Percentiles rank a stretch among this genome's conserved stretches.
Conservation (phyloP, 2,888 invertebrate species). For the Pachymerium ferrugineum region DNA sequence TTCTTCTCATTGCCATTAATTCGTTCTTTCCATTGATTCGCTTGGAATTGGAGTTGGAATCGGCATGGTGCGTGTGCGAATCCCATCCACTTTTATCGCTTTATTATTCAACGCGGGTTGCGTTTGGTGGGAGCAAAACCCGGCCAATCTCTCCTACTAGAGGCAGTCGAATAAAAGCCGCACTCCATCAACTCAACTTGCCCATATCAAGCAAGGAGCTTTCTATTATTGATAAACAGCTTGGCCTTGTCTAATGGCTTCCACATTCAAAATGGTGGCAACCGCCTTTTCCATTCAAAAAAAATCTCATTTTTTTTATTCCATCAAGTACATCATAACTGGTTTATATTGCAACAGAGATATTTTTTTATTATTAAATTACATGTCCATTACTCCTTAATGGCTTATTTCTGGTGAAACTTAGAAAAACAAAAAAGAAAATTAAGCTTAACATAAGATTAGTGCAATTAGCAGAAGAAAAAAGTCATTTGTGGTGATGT, state of each 20-base stretch:
- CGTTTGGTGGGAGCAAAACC: slow-evolving; percentile 13
- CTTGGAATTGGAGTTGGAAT: slow-evolving; percentile 2
- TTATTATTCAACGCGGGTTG: slow-evolving; percentile 13
- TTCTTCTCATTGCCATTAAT: background rate
- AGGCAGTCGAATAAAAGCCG: slow-evolving; percentile 9
- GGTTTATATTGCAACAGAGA: background rate
- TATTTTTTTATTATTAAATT: background rate
- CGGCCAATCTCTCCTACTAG: slow-evolving; percentile 1
- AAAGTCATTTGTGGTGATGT: no score
- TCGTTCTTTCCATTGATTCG: slow-evolving; percentile 3
- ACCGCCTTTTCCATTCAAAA: background rate
- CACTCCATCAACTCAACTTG: slow-evolving; percentile 13
- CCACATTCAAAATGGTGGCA: background rate
- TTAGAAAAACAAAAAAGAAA: background rate
- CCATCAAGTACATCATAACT: background rate
- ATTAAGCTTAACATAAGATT: no score
- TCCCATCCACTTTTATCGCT: slow-evolving; percentile 13
- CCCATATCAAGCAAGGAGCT: background rate
- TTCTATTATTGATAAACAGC: slow-evolving; percentile 13
- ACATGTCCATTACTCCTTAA: no score
- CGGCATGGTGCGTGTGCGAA: background rate
- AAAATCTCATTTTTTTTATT: background rate
- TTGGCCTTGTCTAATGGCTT: background rate
- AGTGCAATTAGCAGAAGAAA: no score
- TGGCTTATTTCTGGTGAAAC: no score